Evolutionary conservation across 2,113 vertebrate species (phyloP).

Genomic region (Eurypyga helias): DNA sequence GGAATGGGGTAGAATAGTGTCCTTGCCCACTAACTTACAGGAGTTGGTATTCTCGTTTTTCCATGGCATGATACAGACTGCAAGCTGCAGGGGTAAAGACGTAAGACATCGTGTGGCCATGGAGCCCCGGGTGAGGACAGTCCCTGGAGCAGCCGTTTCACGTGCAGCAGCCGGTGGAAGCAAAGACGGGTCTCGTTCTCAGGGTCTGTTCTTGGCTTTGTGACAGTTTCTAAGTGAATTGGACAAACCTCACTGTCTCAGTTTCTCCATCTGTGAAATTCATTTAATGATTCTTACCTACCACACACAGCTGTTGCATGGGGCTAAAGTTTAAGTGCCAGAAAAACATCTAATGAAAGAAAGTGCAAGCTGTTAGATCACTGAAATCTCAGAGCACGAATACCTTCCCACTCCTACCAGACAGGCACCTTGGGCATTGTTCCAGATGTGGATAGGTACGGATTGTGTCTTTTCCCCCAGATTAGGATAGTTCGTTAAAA

Average conservation of each 20-base stretch:
- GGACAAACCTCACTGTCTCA: slow-evolving; percentile 11
- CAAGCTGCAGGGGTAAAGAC: background rate
- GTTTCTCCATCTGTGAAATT: slow-evolving; percentile 49
- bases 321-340: background rate
- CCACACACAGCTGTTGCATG: background rate
- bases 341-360: background rate
- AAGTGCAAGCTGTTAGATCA: background rate
- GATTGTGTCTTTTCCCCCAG: background rate
- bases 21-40: background rate
- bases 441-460: background rate
- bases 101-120: accelerated
- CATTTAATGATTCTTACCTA: slow-evolving; percentile 28
- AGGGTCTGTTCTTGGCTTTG: slow-evolving; percentile 1
- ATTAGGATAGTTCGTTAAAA: slow-evolving; percentile 34
- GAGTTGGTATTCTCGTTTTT: background rate
- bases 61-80: background rate
- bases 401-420: background rate
- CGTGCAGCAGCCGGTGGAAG: background rate
- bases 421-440: background rate
- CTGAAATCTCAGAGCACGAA: background rate
- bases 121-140: background rate
- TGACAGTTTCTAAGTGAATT: background rate
- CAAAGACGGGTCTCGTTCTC: background rate
- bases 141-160: background rate
- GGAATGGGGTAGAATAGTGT: accelerated